These are phyloP conservation scores for Drosophila lowei DNA, from an alignment of 1,140 invertebrate species.

Conservation along the genomic window DNA sequence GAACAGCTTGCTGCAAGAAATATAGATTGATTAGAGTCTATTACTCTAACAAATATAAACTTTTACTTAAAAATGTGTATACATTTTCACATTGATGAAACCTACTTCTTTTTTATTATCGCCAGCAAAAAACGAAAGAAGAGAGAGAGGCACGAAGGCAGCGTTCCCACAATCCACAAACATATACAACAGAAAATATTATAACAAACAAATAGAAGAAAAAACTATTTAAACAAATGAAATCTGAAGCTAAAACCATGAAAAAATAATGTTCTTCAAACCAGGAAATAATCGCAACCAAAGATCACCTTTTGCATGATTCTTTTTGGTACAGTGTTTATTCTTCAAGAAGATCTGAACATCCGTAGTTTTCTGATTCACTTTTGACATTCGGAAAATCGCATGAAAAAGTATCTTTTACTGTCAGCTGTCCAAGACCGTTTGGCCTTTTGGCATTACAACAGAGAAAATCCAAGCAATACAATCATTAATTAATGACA, in stretches of 20 bases:
- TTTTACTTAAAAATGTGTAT: too few relatives aligned
- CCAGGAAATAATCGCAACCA: neutral
- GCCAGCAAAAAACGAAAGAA: neutral
- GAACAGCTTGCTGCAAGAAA: too few relatives aligned
- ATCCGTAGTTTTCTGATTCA: neutral
- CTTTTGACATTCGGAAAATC: constrained; percentile 27
- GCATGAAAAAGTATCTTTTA: neutral
- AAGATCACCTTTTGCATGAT: too few relatives aligned
- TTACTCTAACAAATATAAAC: too few relatives aligned
- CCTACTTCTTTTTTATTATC: too few relatives aligned
- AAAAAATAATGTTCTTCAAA: too few relatives aligned
- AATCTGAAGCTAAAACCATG: constrained; percentile 3
- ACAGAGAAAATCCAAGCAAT: neutral
- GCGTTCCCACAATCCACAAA: too few relatives aligned
- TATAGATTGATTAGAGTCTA: too few relatives aligned
- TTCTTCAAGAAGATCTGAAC: too few relatives aligned
- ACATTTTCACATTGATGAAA: too few relatives aligned
- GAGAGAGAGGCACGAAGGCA: constrained; percentile 44
- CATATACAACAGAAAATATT: neutral
- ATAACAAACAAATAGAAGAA: constrained; percentile 31
- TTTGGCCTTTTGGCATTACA: neutral
- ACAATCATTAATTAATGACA: constrained; percentile 42
- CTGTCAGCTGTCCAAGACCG: constrained; percentile 24
- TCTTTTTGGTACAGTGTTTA: too few relatives aligned
- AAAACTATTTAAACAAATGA: neutral